A percentile compares a stretch with the other conserved stretches of the same genome.
phyloP scores from a whole-genome alignment of 2,797 vertebrate genomes.

The Amblyopsis hoosieri region DNA sequence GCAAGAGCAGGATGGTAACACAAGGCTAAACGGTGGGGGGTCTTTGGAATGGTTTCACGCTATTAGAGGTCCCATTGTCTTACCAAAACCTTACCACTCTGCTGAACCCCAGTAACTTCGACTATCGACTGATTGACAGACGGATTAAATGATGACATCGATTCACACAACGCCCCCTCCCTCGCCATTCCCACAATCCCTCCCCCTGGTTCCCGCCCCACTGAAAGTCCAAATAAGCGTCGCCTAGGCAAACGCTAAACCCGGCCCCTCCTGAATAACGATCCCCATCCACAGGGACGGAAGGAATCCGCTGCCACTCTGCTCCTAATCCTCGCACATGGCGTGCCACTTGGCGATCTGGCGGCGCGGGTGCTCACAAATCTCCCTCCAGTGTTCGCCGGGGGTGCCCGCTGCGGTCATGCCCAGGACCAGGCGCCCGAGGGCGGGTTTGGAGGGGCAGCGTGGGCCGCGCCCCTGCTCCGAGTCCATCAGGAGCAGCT shows the following conservation, averaged over 20 bases:
- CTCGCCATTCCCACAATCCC: conserved; percentile 28
- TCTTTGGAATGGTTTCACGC: conserved; percentile 78
- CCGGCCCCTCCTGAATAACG: conserved; percentile 26
- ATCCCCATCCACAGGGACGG: conserved; percentile 13
- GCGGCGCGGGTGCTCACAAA: conserved; percentile 94
- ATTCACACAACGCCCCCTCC: conserved; percentile 42
- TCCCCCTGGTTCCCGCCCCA: conserved; percentile 13
- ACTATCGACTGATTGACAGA: conserved; percentile 49
- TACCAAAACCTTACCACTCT: conserved; percentile 18
- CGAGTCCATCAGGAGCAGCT: conserved; percentile 97
- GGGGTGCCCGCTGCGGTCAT: conserved; percentile 85
- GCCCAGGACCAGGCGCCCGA: conserved; percentile 87
- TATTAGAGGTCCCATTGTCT: conserved; percentile 45
- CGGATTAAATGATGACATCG: conserved; percentile 63
- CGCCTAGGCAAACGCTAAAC: conserved; percentile 18
- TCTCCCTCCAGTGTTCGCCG: conserved; percentile 97
- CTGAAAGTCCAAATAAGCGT: conserved; percentile 58
- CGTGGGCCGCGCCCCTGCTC: conserved; percentile 69
- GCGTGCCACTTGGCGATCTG: conserved; percentile 98
- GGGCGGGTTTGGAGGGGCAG: conserved; percentile 80
- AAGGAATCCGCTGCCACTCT: background rate
- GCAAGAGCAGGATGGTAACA: too few species aligned
- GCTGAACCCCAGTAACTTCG: conserved; percentile 53
- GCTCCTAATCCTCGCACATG: conserved; percentile 87
- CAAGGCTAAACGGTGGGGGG: conserved; percentile 39